Evolutionary conservation across 53 echinoderm and acorn worm genomes (phyloP).

Genomic region (Pentamera pediparva): DNA sequence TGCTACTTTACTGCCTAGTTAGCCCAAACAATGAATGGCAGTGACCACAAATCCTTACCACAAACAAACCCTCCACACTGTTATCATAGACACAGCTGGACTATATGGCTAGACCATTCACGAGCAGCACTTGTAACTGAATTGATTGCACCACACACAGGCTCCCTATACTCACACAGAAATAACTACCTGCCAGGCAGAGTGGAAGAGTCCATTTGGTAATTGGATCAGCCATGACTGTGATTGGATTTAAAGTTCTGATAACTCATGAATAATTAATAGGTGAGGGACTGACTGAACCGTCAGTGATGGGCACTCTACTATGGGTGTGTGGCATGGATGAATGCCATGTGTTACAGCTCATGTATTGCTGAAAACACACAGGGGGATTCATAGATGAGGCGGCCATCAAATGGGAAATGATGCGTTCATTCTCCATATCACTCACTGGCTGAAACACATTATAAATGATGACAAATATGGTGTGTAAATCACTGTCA

Average conservation of each 20-base stretch:
- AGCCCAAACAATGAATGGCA: conserved; percentile 10
- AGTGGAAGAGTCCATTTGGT: conserved; percentile 30
- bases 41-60: conserved; percentile 15
- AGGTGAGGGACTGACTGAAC: not conserved
- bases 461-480: conserved; percentile 10
- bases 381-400: conserved; percentile 23
- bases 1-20: conserved; percentile 9
- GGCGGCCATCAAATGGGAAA: conserved; percentile 23
- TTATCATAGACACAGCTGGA: not conserved
- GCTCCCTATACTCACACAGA: not conserved
- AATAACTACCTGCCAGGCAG: not conserved
- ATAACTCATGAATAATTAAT: not conserved
- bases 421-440: not conserved
- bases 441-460: not conserved
- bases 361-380: conserved; percentile 28
- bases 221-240: conserved; percentile 31
- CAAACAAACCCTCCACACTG: not conserved
- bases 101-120: not conserved
- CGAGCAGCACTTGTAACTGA: too few species aligned
- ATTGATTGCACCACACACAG: too few species aligned
- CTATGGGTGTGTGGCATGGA: conserved; percentile 19
- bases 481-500: not conserved
- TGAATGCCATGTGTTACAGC: conserved; percentile 15
- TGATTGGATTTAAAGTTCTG: conserved; percentile 34
- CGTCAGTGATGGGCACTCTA: not conserved